phyloP scores from a whole-genome alignment of 2,888 invertebrate genomes.

The Cephonodes hylas region DNA sequence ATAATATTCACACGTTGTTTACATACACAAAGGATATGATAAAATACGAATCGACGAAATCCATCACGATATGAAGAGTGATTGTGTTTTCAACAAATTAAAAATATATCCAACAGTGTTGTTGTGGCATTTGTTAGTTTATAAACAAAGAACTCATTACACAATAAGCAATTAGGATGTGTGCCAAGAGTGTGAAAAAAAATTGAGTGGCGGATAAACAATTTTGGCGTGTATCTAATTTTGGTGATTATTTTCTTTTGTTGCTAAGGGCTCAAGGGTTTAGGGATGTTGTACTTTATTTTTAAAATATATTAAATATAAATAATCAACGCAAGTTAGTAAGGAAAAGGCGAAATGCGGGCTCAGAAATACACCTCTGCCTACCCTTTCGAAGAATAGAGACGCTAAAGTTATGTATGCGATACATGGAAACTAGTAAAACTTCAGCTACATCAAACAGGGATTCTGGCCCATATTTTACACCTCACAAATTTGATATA shows the following conservation, averaged over 20 bases:
- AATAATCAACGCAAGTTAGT: too few relatives aligned
- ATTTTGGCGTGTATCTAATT: not conserved
- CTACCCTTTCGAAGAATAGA: too few relatives aligned
- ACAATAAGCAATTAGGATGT: conserved; percentile 19
- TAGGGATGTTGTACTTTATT: not conserved
- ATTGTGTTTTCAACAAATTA: not conserved
- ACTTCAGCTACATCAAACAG: too few relatives aligned
- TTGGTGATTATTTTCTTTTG: not conserved
- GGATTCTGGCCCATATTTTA: too few relatives aligned
- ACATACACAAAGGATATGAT: not conserved
- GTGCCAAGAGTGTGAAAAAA: conserved; percentile 15
- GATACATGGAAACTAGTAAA: too few relatives aligned
- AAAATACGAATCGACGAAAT: not conserved
- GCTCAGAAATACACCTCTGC: too few relatives aligned
- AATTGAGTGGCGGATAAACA: not conserved
- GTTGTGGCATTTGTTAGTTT: conserved; percentile 7
- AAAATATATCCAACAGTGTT: not conserved
- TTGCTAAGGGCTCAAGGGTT: not conserved
- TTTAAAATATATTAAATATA: too few relatives aligned
- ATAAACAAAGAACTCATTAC: conserved; percentile 11
- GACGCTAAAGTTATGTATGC: too few relatives aligned
- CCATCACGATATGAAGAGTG: not conserved
- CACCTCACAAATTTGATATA: too few relatives aligned
- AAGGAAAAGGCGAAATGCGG: too few relatives aligned
- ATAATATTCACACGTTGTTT: not conserved